Evolutionary conservation across 1,140 invertebrate species (phyloP).

Genomic region (Drosophila truncata): DNA sequence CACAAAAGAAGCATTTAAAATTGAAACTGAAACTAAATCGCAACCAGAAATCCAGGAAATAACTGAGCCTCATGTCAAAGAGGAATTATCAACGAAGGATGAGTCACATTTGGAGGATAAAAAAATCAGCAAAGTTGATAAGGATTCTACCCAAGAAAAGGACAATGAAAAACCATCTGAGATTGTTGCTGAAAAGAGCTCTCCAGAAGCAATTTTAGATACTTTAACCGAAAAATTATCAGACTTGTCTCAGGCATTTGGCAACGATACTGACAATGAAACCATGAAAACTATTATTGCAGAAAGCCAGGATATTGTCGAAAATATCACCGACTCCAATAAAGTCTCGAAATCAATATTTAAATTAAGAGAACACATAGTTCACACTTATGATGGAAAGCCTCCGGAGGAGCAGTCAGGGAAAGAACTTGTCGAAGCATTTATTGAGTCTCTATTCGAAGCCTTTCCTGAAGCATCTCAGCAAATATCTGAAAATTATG

Average conservation of each 20-base stretch:
- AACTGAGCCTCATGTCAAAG: not conserved
- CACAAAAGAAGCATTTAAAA: not conserved
- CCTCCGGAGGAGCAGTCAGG: constrained; percentile 19
- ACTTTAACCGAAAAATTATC: constrained; percentile 3
- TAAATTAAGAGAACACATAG: constrained; percentile 73
- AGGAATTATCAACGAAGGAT: not conserved
- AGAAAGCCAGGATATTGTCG: constrained; percentile 43
- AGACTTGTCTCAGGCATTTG: constrained; percentile 11
- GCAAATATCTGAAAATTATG: constrained; percentile 45
- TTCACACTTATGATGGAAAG: constrained; percentile 76
- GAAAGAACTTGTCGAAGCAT: constrained; percentile 46
- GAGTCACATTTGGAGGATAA: not conserved
- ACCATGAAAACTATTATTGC: constrained; percentile 17
- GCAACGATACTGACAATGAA: constrained; percentile 2
- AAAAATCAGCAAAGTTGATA: not conserved
- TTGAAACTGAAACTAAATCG: not conserved
- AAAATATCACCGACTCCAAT: constrained; percentile 38
- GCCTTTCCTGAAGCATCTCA: constrained; percentile 43
- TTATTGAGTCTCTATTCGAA: constrained; percentile 59
- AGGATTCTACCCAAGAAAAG: not conserved
- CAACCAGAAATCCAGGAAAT: not conserved
- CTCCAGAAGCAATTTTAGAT: constrained; percentile 5
- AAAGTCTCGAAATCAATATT: constrained; percentile 65
- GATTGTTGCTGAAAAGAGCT: not conserved
- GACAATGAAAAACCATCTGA: not conserved